Evolutionary conservation across 2,888 invertebrate species (phyloP).

Genomic region (Diadegma fenestrale): DNA sequence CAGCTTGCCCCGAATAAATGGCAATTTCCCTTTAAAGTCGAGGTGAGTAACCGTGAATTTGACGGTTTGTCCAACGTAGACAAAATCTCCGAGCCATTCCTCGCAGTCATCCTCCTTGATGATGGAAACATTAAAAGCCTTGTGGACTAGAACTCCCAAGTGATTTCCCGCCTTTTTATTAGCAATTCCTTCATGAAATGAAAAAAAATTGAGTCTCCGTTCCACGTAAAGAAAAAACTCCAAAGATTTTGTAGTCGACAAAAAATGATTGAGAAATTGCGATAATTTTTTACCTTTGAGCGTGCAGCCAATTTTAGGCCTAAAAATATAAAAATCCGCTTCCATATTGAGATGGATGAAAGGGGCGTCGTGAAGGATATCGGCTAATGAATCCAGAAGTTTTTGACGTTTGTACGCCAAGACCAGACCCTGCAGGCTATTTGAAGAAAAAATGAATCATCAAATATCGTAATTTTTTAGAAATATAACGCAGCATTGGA

Average conservation of each 20-base stretch:
- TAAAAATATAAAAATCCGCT: slow-evolving; percentile 90
- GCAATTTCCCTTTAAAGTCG: slow-evolving; percentile 87
- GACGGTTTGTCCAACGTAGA: slow-evolving; percentile 88
- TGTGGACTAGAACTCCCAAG: slow-evolving; percentile 89
- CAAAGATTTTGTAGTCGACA: not conserved
- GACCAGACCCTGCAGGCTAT: slow-evolving; percentile 89
- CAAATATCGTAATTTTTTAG: not conserved
- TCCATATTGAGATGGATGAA: slow-evolving; percentile 89
- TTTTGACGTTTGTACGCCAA: slow-evolving; percentile 89
- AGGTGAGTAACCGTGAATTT: slow-evolving; percentile 87
- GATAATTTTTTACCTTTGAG: slow-evolving; percentile 85
- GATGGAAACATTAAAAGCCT: slow-evolving; percentile 90
- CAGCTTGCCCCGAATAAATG: slow-evolving; percentile 88
- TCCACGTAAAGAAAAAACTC: not conserved
- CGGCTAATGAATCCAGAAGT: slow-evolving; percentile 87
- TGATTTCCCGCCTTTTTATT: slow-evolving; percentile 89
- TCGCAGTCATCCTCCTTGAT: slow-evolving; percentile 86
- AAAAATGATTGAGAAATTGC: not conserved
- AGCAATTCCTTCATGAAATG: slow-evolving; percentile 85
- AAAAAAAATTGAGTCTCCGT: slow-evolving; percentile 2
- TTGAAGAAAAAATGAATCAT: not conserved
- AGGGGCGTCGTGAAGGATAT: slow-evolving; percentile 87
- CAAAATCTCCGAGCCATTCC: slow-evolving; percentile 87
- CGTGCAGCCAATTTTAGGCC: slow-evolving; percentile 87
- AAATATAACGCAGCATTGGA: not conserved